A percentile compares a stretch with the other conserved stretches of the same genome.
Conservation (phyloP, 2,888 invertebrate genomes). For the Archips xylosteana region DNA sequence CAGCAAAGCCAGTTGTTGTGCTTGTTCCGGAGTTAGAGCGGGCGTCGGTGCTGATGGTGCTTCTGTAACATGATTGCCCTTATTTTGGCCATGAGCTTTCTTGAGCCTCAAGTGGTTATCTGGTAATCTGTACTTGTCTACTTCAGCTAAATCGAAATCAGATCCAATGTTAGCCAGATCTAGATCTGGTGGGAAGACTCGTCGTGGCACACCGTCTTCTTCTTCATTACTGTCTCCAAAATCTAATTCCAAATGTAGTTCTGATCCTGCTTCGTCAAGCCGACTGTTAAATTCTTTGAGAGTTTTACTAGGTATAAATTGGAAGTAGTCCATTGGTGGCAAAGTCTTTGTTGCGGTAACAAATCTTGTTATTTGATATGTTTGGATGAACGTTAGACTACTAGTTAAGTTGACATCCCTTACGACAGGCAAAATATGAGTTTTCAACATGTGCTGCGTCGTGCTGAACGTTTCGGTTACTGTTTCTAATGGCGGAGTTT, state of each 20-base stretch:
- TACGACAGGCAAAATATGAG: slow-evolving; percentile 94
- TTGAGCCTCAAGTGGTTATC: slow-evolving; percentile 83
- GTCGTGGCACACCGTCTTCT: slow-evolving; percentile 77
- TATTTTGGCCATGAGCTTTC: slow-evolving; percentile 79
- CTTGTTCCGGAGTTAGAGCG: slow-evolving; percentile 88
- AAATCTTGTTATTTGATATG: slow-evolving; percentile 93
- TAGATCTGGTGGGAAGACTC: slow-evolving; percentile 87
- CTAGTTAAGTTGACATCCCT: slow-evolving; percentile 90
- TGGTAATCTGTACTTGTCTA: slow-evolving; percentile 86
- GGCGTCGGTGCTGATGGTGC: slow-evolving; percentile 78
- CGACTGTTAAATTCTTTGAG: slow-evolving; percentile 95
- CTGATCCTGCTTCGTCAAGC: slow-evolving; percentile 95
- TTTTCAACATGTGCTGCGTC: slow-evolving; percentile 94
- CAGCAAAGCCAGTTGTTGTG: slow-evolving; percentile 90
- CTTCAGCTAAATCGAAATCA: slow-evolving; percentile 89
- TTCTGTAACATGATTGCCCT: slow-evolving; percentile 81
- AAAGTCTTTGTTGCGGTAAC: slow-evolving; percentile 96
- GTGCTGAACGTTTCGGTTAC: slow-evolving; percentile 96
- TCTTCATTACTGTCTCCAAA: slow-evolving; percentile 93
- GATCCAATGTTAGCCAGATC: slow-evolving; percentile 90
- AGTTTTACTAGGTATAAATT: slow-evolving; percentile 94
- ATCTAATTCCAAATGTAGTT: slow-evolving; percentile 93
- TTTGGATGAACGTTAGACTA: slow-evolving; percentile 94
- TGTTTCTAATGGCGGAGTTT: slow-evolving; percentile 95
- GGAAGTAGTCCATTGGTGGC: slow-evolving; percentile 94